Evolutionary conservation across 2,888 invertebrate species (phyloP), one percentile per base, ranked within the genome.

Genomic region (Clepsis dumicolana): DNA sequence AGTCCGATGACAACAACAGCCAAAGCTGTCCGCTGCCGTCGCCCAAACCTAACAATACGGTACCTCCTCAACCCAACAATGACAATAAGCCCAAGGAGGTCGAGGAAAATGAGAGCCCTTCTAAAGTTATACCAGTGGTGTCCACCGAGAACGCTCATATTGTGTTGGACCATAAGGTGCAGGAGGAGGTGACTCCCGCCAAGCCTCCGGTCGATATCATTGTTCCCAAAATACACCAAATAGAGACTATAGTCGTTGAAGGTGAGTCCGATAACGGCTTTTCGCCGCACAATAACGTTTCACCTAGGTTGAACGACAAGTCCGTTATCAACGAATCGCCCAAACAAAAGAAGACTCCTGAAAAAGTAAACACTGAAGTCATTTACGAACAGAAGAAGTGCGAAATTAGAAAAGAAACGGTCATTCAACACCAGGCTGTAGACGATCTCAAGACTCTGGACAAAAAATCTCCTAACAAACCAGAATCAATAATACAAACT

Each of bases 1-100:
- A 94, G 76, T 93, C 93, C 14, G 93, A 93, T 77, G 91, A 94
- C 71, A 93, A 91, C 75, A 88, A 94, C 77, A 90, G 94, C 79
- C 90, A 94, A 74, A 93, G 93, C 76, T 92, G 93, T 74, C 93
- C 93, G 1, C 73, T 93, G 27, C 93, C 93, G n/a, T 91, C 93
- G 4, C 93, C 93, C 0, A 90, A 90, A 77, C 87, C 84, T 18
- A 85, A 85, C 62, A 75, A 77, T 14, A 78, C 87, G 52, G 81
- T 80, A 18, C 90, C 88, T 16, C 81, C 85, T 8, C 79, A 75
- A 54, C 82, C 82, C 41, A 82, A 79, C 32, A 84, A 85, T 72
- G 88, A 88, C 38, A 84, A 86, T 59, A 87, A 87, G 74, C 84
- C 90, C 1, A 89, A 87, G 73, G 89, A 89, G 65, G 77, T 88